Percentiles rank a stretch among this genome's conserved stretches.
Conservation (phyloP, 2,888 invertebrate genomes). For the Glyphotaelius pellucidus region DNA sequence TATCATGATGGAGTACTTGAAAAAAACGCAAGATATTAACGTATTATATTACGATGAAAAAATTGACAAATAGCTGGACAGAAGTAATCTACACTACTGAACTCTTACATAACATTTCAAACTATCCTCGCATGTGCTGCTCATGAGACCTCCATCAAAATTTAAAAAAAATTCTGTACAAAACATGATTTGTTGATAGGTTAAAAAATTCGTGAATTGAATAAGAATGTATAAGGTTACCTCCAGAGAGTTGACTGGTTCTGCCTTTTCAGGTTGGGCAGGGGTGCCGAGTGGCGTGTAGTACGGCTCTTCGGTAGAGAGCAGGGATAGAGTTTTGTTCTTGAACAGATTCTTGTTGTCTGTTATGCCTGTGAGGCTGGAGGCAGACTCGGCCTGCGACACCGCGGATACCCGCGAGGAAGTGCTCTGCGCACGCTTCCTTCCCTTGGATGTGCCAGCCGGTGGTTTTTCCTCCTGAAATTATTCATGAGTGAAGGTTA, state of each 20-base stretch:
- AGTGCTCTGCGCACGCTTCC: constrained; percentile 56
- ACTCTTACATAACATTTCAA: not conserved
- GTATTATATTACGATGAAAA: not conserved
- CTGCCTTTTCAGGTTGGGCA: not conserved
- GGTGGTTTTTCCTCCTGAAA: constrained; percentile 8
- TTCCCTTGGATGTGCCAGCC: constrained; percentile 6
- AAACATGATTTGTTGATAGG: not conserved
- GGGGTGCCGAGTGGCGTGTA: constrained; percentile 21
- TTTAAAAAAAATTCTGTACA: not conserved
- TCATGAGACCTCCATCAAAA: not conserved
- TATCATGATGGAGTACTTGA: not conserved
- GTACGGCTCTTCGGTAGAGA: constrained; percentile 34
- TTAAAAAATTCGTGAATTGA: not conserved
- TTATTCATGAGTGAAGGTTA: not conserved
- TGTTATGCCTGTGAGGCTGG: constrained; percentile 11
- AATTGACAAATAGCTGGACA: not conserved
- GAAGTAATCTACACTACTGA: not conserved
- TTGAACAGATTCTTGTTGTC: constrained; percentile 37
- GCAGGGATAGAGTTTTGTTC: constrained; percentile 38
- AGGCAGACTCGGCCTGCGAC: constrained; percentile 33
- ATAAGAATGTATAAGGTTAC: constrained; percentile 13
- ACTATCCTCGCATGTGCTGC: not conserved
- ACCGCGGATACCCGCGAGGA: constrained; percentile 47
- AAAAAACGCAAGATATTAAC: too few species aligned
- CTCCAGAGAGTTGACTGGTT: constrained; percentile 43